These are phyloP conservation scores for Spodoptera exigua DNA, from an alignment of 2,888 invertebrate genomes.

Conservation along the genomic window DNA sequence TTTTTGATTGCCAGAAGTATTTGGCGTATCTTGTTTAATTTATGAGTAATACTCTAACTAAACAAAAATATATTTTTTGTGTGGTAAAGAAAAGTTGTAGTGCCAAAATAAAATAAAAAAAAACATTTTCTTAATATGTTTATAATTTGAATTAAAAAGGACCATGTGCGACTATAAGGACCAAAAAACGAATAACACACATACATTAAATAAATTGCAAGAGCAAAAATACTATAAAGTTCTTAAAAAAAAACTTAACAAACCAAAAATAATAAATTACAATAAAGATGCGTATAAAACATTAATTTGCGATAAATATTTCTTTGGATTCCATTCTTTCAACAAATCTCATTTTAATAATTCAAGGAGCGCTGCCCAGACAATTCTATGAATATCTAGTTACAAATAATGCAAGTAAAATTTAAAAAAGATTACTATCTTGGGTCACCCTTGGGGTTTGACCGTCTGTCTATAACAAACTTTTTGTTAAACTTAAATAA, in stretches of 20 bases:
- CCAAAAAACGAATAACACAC: too few species aligned
- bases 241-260: neutral
- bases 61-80: too few species aligned
- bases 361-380: conserved; percentile 6
- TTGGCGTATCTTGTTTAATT: too few species aligned
- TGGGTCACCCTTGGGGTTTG: conserved; percentile 16
- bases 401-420: conserved; percentile 9
- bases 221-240: too few species aligned
- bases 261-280: conserved; percentile 4
- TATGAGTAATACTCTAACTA: too few species aligned
- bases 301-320: conserved; percentile 2
- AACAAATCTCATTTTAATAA: conserved; percentile 27
- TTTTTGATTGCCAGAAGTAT: too few species aligned
- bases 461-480: conserved; percentile 31
- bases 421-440: conserved; percentile 26
- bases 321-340: conserved; percentile 6
- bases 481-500: conserved; percentile 27
- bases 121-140: too few species aligned
- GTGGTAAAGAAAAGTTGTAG: too few species aligned
- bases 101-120: too few species aligned
- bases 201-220: too few species aligned
- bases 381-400: conserved; percentile 35
- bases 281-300: neutral
- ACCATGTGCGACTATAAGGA: too few species aligned
- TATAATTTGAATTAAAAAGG: too few species aligned